Evolutionary conservation across 1,140 invertebrate species (phyloP), one percentile per base, ranked within the genome.

Genomic region (Tyrophagus putrescentiae): DNA sequence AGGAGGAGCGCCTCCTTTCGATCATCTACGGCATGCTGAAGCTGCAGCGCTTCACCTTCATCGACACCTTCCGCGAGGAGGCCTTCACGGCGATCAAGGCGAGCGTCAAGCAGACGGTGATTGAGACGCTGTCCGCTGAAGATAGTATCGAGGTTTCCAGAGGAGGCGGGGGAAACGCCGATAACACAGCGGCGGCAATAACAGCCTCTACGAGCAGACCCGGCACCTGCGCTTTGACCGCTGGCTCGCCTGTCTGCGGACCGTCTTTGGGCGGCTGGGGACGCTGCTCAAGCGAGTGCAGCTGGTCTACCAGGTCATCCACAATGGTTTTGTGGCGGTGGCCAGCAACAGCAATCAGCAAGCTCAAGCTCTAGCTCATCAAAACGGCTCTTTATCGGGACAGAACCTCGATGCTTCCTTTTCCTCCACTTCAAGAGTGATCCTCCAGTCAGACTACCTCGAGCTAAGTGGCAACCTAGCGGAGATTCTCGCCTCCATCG

Each of bases 61-160:
- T 94, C 45, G 86, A 93, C 66, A 80, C 80, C 23, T 92, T 89
- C 66, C 84, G 85, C 74, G 82, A 87, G 67, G 92, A 96, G 75
- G 83, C 87, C 9, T 83, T 86, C 60, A 87, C 86, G 41, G 84
- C 89, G 21, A 81, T 94, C 28, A 84, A 88, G 71, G 82, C 89
- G 21, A 79, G 85, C 39, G 80, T 93, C 6, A 95, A 95, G 74
- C 88, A 75, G 71, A 75, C 73, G 60, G 72, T 75, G 13, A 70
- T 76, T 32, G 73, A 75, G 65, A 68, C 68, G 34, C 69, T 76
- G 29, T 70, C 73, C n/a, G 66, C 66, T 33, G 67, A 69, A 58
- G 74, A 76, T 62, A 67, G 69, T 64, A 66, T 70, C 44, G 70
- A 73, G 56, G 63, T 66, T 65, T 53, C 85, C 87, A 66, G 84